Evolutionary conservation across 2,113 vertebrate species (phyloP).

Genomic region (Ictalurus punctatus): DNA sequence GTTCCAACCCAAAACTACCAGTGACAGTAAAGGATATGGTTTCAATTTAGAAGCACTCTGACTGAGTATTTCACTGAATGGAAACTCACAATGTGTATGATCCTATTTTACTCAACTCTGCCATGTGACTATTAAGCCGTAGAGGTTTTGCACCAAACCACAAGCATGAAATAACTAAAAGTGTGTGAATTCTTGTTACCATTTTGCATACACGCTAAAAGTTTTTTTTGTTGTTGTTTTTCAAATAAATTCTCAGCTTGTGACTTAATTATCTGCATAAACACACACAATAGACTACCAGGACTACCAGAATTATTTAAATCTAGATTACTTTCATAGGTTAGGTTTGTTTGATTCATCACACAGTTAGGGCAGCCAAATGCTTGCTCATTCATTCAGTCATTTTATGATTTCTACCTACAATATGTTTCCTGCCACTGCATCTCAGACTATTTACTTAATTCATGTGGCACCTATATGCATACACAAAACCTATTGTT

Average conservation of each 20-base stretch:
- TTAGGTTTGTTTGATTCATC: background rate
- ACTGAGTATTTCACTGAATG: constrained; percentile 14
- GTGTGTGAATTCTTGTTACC: background rate
- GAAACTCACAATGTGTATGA: constrained; percentile 20
- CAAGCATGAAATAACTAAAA: background rate
- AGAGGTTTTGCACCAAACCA: background rate
- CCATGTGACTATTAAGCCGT: background rate
- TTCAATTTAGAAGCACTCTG: constrained; percentile 52
- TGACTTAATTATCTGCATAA: background rate
- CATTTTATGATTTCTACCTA: background rate
- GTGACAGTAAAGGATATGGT: constrained; percentile 20
- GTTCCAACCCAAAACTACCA: constrained; percentile 19
- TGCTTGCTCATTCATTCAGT: background rate
- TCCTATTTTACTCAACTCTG: constrained; percentile 29
- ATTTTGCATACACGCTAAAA: background rate
- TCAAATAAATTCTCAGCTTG: background rate
- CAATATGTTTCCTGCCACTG: background rate
- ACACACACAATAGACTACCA: background rate
- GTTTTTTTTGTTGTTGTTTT: background rate
- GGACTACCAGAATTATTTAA: background rate
- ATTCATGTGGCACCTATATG: background rate
- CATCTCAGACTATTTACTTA: background rate
- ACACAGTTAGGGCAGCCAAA: background rate
- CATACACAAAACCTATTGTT: background rate
- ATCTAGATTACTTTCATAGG: background rate